phyloP scores from a whole-genome alignment of 2,888 invertebrate species.

The Xiphydria camelus region DNA sequence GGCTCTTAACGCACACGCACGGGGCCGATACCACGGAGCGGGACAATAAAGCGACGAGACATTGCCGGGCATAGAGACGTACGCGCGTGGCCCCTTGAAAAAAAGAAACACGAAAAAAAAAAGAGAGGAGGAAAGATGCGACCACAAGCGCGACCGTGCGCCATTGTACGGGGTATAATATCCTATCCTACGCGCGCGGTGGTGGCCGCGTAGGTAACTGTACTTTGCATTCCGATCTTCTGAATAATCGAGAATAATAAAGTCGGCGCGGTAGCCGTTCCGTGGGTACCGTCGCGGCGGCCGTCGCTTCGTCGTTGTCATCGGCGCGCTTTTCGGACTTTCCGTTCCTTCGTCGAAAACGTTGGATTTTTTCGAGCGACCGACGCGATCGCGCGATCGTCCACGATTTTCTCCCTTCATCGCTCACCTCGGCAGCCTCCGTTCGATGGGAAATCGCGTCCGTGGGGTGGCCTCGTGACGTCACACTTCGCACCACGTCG shows the following conservation, averaged over 20 bases:
- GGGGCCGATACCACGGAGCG: constrained; percentile 11
- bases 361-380: no score
- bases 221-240: constrained; percentile 52
- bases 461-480: no score
- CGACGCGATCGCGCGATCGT: no score
- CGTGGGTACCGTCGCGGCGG: no score
- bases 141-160: constrained; percentile 22
- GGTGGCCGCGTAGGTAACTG: constrained; percentile 46
- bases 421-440: no score
- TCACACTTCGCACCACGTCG: no score
- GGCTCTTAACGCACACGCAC: constrained; percentile 2
- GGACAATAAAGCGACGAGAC: constrained; percentile 5
- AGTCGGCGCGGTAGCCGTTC: constrained; percentile 23
- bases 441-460: no score
- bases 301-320: no score
- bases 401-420: no score
- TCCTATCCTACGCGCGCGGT: background rate
- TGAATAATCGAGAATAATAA: constrained; percentile 45
- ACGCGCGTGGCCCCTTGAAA: background rate
- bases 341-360: no score
- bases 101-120: background rate
- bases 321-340: no score
- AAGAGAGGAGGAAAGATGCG: constrained; percentile 3
- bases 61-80: background rate
- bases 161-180: constrained; percentile 4